A percentile compares a stretch with the other conserved stretches of the same genome.
Evolutionary conservation across 1,140 invertebrate genomes (phyloP).

Genomic region (Eurytemora carolleeae): DNA sequence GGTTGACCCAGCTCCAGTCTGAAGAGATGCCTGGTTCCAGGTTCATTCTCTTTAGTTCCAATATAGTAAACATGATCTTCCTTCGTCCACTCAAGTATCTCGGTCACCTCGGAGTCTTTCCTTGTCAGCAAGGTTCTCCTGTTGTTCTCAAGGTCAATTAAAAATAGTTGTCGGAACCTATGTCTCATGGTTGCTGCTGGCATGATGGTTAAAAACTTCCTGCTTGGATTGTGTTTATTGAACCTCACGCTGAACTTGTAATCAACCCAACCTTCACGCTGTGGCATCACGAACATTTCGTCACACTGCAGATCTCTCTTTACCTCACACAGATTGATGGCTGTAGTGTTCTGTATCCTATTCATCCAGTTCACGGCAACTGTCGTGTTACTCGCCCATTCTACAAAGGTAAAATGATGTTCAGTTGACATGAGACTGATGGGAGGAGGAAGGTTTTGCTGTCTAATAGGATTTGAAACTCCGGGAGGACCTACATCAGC

Average conservation of each 20-base stretch:
- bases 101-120: constrained; percentile 1
- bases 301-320: background rate
- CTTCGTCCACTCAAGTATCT: constrained; percentile 10
- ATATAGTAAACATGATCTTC: constrained; percentile 9
- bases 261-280: constrained; percentile 9
- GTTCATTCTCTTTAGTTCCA: background rate
- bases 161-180: constrained; percentile 8
- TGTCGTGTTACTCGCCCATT: constrained; percentile 47
- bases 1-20: background rate
- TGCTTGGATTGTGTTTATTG: background rate
- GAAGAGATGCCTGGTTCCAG: background rate
- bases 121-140: constrained; percentile 3
- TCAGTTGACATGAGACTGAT: constrained; percentile 26
- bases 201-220: constrained; percentile 8
- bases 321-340: constrained; percentile 23
- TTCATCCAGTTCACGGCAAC: constrained; percentile 62
- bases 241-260: constrained; percentile 2
- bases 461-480: constrained; percentile 20
- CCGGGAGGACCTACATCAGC: constrained; percentile 39
- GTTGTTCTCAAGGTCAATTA: background rate
- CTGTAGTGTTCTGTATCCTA: constrained; percentile 44
- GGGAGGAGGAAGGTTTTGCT: background rate
- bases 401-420: constrained; percentile 45
- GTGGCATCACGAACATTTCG: background rate
- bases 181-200: background rate